These are phyloP conservation scores for Hedychridium roseum DNA, from an alignment of 2,888 invertebrate genomes.

Conservation along the genomic window DNA sequence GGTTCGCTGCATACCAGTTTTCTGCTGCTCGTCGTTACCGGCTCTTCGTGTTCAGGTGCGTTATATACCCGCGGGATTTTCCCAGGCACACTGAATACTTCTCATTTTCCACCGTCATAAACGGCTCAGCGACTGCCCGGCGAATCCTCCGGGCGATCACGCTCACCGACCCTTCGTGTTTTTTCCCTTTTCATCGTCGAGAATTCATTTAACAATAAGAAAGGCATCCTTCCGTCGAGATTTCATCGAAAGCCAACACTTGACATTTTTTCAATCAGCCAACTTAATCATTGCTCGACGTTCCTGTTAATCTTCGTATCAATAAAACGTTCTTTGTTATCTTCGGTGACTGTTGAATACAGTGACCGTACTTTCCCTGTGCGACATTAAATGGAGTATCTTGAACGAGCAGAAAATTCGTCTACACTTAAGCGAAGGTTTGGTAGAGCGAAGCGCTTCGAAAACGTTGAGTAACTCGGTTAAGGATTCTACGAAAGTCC, in stretches of 20 bases:
- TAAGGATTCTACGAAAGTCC: no score
- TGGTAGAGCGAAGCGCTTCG: no score
- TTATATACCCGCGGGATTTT: no score
- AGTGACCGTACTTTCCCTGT: no score
- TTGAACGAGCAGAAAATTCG: no score
- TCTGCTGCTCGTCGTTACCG: background rate
- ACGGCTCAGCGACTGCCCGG: conserved; percentile 2
- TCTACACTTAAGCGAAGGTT: no score
- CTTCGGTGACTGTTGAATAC: no score
- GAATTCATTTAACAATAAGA: conserved; percentile 11
- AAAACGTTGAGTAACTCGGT: no score
- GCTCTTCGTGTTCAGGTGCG: conserved; percentile 1
- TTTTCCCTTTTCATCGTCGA: conserved; percentile 7
- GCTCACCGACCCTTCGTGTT: background rate
- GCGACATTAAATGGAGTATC: no score
- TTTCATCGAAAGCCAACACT: background rate
- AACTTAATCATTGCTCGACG: background rate
- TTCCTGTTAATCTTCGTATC: no score
- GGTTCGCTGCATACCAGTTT: background rate
- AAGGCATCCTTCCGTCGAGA: background rate
- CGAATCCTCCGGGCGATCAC: background rate
- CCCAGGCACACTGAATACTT: background rate
- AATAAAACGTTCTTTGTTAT: no score
- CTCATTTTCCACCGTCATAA: conserved; percentile 6
- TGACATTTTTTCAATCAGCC: background rate